Base-by-base conservation (phyloP, 2,888 invertebrate genomes). In the Gnatocerus cornutus region DNA sequence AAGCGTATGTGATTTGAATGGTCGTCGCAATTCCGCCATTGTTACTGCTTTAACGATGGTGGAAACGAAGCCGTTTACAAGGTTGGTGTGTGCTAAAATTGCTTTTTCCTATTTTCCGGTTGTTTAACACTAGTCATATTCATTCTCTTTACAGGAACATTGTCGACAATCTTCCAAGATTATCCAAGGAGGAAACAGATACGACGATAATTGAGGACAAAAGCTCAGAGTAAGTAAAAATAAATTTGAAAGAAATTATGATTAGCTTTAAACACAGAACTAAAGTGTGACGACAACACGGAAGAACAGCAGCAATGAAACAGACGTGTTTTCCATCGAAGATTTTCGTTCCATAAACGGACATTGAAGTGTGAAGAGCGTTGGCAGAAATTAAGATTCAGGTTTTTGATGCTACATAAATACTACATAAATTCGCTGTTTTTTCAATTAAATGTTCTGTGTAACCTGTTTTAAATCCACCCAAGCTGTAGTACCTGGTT, bases 1-100 rank as follows among this genome's bases (percentile, higher is more conserved):
- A 71, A 76, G 76, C 73, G 64, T 73, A 50, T 74, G 70, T 55
- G 72, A 72, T 59, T 69, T 74, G 62, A 71, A 69, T 56, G 61
- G 67, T 55, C 74, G 73, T 16, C 69, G 75, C 39, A 71, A 74
- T 50, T 73, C 76, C 10, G 72, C 74, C 13, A 62, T 74, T 56
- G 65, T 75, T 59, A 61, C 69, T 8, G 39, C 64, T 13, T 55
- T 76, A 39, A 71, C 73, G 13, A 45, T 74, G 62, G 70, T 76
- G 50, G 69, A 69, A 61, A 67, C 74, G 43, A 71, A 72, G 29
- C 48, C 69, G 21, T 41, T 71, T n/a, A 71, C 59, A 67, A 76
- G 73, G 73, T 73, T 72, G 39, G 73, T 72, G 10, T 59, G 14
- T 10, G 37, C 33, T 16, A 41, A 10, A 10, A 30, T 9, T 21